A percentile compares a stretch with the other conserved stretches of the same genome.
Conservation (phyloP, 2,113 vertebrate genomes). For the Notarius quadriscutis region DNA sequence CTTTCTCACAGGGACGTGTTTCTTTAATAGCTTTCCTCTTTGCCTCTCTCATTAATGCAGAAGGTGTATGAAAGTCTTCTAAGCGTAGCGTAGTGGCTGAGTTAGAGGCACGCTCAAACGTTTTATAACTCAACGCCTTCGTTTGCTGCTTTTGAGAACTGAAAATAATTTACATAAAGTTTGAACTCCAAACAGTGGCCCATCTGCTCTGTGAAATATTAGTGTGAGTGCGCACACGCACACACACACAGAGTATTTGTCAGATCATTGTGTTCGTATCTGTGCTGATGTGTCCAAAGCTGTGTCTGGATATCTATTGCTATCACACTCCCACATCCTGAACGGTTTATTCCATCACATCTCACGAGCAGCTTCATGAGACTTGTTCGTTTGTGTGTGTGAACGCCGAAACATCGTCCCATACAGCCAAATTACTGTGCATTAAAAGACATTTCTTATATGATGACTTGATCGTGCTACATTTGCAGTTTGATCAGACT, state of each 20-base stretch:
- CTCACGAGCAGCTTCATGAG: not conserved
- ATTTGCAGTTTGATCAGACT: not conserved
- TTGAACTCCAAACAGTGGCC: not conserved
- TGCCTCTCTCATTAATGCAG: not conserved
- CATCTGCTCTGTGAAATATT: slow-evolving; percentile 6
- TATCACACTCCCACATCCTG: not conserved
- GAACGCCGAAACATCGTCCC: not conserved
- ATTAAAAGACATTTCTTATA: not conserved
- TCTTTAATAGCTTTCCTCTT: not conserved
- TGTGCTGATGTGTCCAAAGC: slow-evolving; percentile 1
- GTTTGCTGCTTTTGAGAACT: not conserved
- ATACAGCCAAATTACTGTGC: not conserved
- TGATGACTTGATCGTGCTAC: not conserved
- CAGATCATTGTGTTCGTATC: not conserved
- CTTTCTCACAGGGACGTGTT: not conserved
- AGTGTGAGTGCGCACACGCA: not conserved
- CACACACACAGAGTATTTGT: not conserved
- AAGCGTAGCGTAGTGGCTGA: not conserved
- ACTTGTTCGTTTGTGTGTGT: not conserved
- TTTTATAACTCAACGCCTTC: not conserved
- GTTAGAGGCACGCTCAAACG: not conserved
- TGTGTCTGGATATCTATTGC: not conserved
- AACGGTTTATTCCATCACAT: not conserved
- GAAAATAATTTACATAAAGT: slow-evolving; percentile 22
- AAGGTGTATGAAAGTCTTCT: not conserved